phyloP scores from a whole-genome alignment of 2,888 invertebrate genomes.

The Caenorhabditis drosophilae region DNA sequence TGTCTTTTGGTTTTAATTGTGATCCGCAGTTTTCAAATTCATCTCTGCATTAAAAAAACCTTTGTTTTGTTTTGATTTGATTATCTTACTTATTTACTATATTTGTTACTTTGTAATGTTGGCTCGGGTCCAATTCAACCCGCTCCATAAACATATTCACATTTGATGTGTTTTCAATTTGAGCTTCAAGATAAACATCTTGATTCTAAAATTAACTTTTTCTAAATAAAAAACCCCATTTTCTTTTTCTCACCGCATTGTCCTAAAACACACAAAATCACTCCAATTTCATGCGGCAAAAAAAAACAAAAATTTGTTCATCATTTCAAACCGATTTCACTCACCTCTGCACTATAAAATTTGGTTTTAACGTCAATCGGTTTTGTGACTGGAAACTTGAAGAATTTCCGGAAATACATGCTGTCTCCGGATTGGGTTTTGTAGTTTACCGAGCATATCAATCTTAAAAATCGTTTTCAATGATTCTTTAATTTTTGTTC shows the following conservation, averaged over 20 bases:
- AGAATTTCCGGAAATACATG: constrained; percentile 91
- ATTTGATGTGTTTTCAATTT: constrained; percentile 90
- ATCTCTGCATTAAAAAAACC: constrained; percentile 16
- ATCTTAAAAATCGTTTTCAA: too few species aligned
- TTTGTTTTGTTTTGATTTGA: neutral
- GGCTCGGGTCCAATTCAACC: constrained; percentile 89
- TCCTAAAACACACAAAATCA: constrained; percentile 42
- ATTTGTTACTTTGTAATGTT: constrained; percentile 78
- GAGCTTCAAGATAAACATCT: constrained; percentile 79
- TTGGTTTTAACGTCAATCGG: constrained; percentile 98
- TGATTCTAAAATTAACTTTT: constrained; percentile 73
- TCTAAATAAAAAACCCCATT: neutral
- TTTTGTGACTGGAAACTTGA: constrained; percentile 92
- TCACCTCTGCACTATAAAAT: constrained; percentile 86
- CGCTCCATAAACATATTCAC: constrained; percentile 91
- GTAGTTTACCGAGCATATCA: constrained; percentile 95
- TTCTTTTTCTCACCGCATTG: constrained; percentile 54
- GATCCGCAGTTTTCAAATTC: constrained; percentile 21
- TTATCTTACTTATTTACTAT: constrained; percentile 61
- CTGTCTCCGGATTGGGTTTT: constrained; percentile 78
- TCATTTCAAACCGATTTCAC: neutral
- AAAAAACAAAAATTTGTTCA: constrained; percentile 10
- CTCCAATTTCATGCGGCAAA: constrained; percentile 13
- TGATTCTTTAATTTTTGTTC: too few species aligned
- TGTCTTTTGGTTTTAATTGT: constrained; percentile 83